These are phyloP conservation scores for Monodelphis domestica DNA, from an alignment of 2,797 vertebrate species.

Conservation along the genomic window DNA sequence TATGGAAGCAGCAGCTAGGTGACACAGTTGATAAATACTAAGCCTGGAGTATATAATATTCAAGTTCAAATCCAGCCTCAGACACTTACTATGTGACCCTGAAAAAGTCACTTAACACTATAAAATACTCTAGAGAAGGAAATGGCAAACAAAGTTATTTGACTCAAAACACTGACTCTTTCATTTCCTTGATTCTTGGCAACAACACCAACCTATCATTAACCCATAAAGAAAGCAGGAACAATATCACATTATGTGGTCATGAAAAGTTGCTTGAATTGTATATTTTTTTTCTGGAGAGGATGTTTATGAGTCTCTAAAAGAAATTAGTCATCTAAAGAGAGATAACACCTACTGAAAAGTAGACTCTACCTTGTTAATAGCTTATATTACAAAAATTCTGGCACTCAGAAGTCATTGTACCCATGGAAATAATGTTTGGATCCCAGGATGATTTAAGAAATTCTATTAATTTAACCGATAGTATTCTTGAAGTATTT, in stretches of 20 bases:
- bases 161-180: constrained; percentile 79
- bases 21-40: too few relatives aligned
- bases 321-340: constrained; percentile 55
- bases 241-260: constrained; percentile 78
- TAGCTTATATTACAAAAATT: background rate
- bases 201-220: constrained; percentile 78
- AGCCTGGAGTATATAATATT: too few relatives aligned
- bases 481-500: background rate
- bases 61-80: too few relatives aligned
- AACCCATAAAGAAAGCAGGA: constrained; percentile 79
- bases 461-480: background rate
- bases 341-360: background rate
- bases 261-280: constrained; percentile 70
- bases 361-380: background rate
- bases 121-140: too few relatives aligned
- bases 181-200: constrained; percentile 78
- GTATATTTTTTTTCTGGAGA: constrained; percentile 58
- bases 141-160: too few relatives aligned
- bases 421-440: background rate
- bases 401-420: background rate
- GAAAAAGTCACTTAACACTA: too few relatives aligned
- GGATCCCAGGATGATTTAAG: background rate
- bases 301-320: constrained; percentile 65
- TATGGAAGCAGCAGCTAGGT: too few relatives aligned
- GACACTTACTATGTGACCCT: too few relatives aligned